phyloP scores from a whole-genome alignment of 2,797 vertebrate genomes.

The Anguilla pacifica region DNA sequence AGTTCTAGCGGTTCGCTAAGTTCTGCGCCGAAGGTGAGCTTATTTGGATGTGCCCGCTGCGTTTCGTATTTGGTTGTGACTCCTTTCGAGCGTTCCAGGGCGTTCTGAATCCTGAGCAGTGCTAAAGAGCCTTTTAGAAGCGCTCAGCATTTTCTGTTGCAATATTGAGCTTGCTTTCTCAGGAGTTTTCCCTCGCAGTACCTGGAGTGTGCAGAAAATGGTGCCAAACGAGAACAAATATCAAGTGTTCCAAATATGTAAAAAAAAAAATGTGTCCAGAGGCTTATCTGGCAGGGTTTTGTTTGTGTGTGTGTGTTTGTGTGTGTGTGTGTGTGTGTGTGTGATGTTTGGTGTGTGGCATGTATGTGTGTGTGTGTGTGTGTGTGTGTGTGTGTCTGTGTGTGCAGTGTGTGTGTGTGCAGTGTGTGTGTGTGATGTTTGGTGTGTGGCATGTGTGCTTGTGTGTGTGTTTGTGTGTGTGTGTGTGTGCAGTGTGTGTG shows the following conservation, averaged over 20 bases:
- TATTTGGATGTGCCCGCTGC: not conserved
- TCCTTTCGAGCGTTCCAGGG: not conserved
- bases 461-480: not conserved
- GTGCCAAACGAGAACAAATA: conserved; percentile 20
- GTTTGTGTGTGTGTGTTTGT: not conserved
- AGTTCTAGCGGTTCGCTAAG: not conserved
- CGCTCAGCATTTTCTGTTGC: conserved; percentile 3
- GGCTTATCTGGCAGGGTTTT: conserved; percentile 19
- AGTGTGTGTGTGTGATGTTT: not conserved
- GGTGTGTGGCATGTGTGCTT: not conserved
- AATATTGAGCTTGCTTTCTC: conserved; percentile 23
- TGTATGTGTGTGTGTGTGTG: not conserved
- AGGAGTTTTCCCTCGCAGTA: conserved; percentile 28
- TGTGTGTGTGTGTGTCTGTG: not conserved
- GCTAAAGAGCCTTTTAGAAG: conserved; percentile 14
- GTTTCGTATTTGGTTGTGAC: not conserved
- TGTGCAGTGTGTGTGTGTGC: not conserved
- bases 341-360: not conserved
- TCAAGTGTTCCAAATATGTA: conserved; percentile 25
- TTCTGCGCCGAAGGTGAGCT: not conserved
- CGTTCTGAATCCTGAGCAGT: not conserved
- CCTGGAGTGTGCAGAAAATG: conserved; percentile 34
- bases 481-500: not conserved
- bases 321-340: not conserved
- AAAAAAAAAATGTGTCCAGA: conserved; percentile 29